A percentile compares a stretch with the other conserved stretches of the same genome.
These are phyloP conservation scores for Alligator sinensis DNA, from an alignment of 2,113 vertebrate genomes.

Conservation along the genomic window DNA sequence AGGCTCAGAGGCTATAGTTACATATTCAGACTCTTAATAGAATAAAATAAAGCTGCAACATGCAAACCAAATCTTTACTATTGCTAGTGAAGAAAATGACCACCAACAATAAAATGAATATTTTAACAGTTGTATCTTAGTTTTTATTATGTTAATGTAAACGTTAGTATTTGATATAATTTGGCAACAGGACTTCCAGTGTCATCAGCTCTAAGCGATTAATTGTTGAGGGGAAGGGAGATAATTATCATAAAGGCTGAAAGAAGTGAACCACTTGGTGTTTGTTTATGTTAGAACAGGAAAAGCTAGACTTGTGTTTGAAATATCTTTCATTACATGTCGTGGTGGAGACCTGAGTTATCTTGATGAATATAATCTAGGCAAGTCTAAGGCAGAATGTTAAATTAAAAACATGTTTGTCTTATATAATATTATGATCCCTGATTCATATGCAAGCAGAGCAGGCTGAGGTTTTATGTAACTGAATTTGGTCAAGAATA, in stretches of 20 bases:
- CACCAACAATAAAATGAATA: not conserved
- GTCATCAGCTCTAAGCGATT: not conserved
- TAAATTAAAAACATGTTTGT: conserved; percentile 35
- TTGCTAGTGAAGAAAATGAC: not conserved
- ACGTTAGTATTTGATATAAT: not conserved
- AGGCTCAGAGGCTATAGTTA: not conserved
- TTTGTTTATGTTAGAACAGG: conserved; percentile 4
- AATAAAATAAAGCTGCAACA: not conserved
- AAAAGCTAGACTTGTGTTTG: not conserved
- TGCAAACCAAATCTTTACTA: not conserved
- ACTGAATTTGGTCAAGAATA: not conserved
- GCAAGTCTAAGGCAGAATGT: conserved; percentile 1
- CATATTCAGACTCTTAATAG: not conserved
- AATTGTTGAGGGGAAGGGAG: not conserved
- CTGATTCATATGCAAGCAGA: not conserved
- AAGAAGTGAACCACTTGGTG: not conserved
- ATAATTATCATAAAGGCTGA: too few relatives aligned
- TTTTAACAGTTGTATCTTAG: not conserved
- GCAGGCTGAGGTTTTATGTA: conserved; percentile 16
- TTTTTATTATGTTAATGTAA: not conserved
- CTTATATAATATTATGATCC: not conserved
- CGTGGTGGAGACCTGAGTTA: conserved; percentile 1
- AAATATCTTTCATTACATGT: conserved; percentile 53
- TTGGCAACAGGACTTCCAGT: not conserved
- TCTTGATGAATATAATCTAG: conserved; percentile 2